phyloP scores from a whole-genome alignment of 2,113 vertebrate genomes.

The Nothoprocta pentlandii region DNA sequence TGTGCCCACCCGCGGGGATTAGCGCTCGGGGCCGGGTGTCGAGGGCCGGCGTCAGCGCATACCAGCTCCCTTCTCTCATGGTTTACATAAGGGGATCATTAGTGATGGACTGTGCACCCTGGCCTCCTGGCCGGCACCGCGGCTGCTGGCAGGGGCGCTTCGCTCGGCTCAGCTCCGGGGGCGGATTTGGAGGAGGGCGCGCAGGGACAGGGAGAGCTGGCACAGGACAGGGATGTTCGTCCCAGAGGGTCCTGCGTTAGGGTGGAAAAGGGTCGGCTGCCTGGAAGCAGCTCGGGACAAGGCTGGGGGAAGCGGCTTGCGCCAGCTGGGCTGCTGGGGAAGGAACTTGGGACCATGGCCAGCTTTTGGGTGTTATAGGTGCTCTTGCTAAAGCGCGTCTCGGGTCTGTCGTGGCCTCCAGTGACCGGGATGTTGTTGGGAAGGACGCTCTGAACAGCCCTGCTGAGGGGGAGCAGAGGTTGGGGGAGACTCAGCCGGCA shows the following conservation, averaged over 20 bases:
- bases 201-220: neutral
- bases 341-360: rapidly evolving
- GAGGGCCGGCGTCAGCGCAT: neutral
- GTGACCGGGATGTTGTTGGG: rapidly evolving
- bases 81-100: neutral
- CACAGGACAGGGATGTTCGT: rapidly evolving
- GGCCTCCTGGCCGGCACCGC: neutral
- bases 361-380: neutral
- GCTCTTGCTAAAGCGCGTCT: neutral
- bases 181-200: rapidly evolving
- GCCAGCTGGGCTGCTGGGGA: neutral
- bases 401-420: neutral
- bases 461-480: too few relatives aligned
- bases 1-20: neutral
- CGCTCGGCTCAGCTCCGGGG: neutral
- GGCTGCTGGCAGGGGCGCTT: constrained; percentile 22
- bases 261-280: neutral
- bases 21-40: neutral
- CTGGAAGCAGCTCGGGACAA: neutral
- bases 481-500: too few relatives aligned
- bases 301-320: neutral
- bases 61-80: neutral
- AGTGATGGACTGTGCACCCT: neutral
- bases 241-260: neutral
- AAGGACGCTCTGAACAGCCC: too few relatives aligned